Evolutionary conservation across 2,797 vertebrate species (phyloP).

Genomic region (Poeciliopsis paucimaculata): DNA sequence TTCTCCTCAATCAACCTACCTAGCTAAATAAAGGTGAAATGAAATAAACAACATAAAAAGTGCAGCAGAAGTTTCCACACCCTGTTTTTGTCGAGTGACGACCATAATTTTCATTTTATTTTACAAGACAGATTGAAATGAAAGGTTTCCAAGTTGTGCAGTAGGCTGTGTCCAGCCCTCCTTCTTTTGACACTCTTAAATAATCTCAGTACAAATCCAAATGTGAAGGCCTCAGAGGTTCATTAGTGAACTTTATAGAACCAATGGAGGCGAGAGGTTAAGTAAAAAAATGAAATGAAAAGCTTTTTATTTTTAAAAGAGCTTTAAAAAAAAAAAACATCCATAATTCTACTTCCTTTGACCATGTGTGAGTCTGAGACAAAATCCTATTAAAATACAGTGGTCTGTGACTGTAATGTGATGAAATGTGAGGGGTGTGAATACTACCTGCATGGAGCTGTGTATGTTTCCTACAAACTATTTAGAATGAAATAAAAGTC

Average conservation of each 20-base stretch:
- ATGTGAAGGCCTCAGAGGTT: neutral
- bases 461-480: neutral
- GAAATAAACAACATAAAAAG: too few relatives aligned
- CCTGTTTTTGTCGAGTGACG: neutral
- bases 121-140: neutral
- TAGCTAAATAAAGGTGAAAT: too few relatives aligned
- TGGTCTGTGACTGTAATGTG: neutral
- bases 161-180: neutral
- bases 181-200: neutral
- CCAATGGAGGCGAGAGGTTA: neutral
- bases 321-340: neutral
- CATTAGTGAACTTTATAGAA: neutral
- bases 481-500: neutral
- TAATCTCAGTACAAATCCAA: neutral
- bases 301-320: neutral
- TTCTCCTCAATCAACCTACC: too few relatives aligned
- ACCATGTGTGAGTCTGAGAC: neutral
- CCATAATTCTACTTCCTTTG: neutral
- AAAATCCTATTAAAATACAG: neutral
- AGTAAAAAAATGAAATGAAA: neutral
- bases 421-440: neutral
- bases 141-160: neutral
- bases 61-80: neutral
- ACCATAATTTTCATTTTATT: neutral
- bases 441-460: too few relatives aligned